Evolutionary conservation across 2,113 vertebrate genomes (phyloP).

Genomic region (Ailurus styani): DNA sequence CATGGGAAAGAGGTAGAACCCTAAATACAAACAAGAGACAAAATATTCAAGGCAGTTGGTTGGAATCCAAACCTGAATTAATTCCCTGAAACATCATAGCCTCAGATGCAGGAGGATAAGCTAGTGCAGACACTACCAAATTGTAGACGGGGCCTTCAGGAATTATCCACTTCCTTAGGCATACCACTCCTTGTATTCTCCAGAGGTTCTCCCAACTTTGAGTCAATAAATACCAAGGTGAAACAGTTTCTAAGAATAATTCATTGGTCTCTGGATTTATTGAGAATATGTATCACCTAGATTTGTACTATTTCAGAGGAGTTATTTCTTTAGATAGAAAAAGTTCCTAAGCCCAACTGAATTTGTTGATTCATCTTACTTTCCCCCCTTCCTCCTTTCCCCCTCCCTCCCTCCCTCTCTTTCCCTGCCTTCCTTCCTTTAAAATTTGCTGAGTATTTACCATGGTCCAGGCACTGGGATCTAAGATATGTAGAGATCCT

Average conservation of each 20-base stretch:
- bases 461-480: not conserved
- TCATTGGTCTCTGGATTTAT: not conserved
- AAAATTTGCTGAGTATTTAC: not conserved
- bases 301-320: not conserved
- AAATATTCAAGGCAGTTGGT: not conserved
- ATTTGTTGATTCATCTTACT: not conserved
- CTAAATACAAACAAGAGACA: not conserved
- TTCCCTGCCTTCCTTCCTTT: not conserved
- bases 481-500: conserved; percentile 42
- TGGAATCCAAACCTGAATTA: not conserved
- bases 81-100: not conserved
- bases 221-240: not conserved
- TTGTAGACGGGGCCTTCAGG: not conserved
- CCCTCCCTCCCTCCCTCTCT: too few species aligned
- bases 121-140: too few species aligned
- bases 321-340: not conserved
- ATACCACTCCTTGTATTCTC: not conserved
- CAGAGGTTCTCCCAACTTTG: not conserved
- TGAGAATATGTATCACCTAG: not conserved
- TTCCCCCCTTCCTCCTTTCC: accelerated
- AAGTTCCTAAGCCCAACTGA: not conserved
- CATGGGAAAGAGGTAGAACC: not conserved
- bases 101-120: not conserved
- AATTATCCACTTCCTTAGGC: not conserved
- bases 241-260: not conserved